These are phyloP conservation scores for Pycnonotus jocosus DNA, from an alignment of 2,113 vertebrate species.

Conservation along the genomic window DNA sequence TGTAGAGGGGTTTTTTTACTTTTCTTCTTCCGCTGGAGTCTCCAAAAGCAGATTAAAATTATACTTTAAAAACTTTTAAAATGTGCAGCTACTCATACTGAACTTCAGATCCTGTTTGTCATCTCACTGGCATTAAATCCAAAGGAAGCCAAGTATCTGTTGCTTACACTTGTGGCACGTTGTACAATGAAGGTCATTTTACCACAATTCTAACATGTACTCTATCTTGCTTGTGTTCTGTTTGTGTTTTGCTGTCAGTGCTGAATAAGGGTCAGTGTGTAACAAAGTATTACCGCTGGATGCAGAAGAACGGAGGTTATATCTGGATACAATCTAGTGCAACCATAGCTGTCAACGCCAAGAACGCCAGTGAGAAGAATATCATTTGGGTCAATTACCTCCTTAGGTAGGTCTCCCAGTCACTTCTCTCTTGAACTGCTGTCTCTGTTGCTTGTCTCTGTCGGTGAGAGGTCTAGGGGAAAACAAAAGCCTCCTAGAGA, in stretches of 20 bases:
- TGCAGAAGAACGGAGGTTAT: conserved; percentile 96
- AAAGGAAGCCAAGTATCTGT: not conserved
- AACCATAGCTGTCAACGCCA: conserved; percentile 94
- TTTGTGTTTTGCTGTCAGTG: conserved; percentile 73
- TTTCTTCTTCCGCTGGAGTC: conserved; percentile 34
- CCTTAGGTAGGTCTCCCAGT: conserved; percentile 83
- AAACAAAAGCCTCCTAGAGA: not conserved
- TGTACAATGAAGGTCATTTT: not conserved
- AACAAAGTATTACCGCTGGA: conserved; percentile 98
- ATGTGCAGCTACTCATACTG: not conserved
- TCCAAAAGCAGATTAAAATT: conserved; percentile 38
- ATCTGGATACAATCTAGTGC: conserved; percentile 99
- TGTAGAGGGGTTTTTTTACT: not conserved
- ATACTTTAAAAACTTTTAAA: conserved; percentile 22
- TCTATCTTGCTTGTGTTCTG: conserved; percentile 11
- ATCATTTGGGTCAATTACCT: conserved; percentile 99
- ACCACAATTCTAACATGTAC: not conserved
- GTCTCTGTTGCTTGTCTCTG: not conserved
- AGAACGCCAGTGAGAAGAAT: conserved; percentile 96
- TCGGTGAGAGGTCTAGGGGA: not conserved
- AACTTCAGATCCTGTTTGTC: conserved; percentile 30
- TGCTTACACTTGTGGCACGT: not conserved
- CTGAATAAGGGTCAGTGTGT: conserved; percentile 98
- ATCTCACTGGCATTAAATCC: not conserved
- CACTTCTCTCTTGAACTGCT: conserved; percentile 32